A percentile compares a stretch with the other conserved stretches of the same genome.
phyloP scores from a whole-genome alignment of 2,113 vertebrate species.

The Okapia johnstoni region DNA sequence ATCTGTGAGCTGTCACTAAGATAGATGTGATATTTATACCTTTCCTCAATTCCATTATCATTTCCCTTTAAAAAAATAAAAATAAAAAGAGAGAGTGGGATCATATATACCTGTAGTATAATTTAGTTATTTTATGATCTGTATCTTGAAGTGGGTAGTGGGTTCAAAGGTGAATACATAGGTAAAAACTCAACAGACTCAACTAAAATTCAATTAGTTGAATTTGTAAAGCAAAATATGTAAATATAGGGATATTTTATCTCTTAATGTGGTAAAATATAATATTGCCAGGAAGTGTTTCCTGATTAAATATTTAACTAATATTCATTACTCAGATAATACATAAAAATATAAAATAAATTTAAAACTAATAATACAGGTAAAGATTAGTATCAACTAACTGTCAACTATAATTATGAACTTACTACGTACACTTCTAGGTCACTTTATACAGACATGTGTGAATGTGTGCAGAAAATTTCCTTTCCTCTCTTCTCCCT shows the following conservation, averaged over 20 bases:
- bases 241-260: neutral
- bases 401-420: neutral
- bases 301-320: neutral
- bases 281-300: neutral
- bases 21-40: neutral
- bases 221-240: neutral
- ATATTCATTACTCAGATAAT: neutral
- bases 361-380: neutral
- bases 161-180: neutral
- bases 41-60: neutral
- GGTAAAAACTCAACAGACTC: neutral
- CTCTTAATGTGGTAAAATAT: neutral
- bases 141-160: neutral
- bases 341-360: neutral
- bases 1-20: neutral
- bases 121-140: neutral
- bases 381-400: neutral
- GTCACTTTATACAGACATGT: neutral
- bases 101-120: neutral
- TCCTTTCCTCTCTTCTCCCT: neutral
- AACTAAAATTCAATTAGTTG: neutral
- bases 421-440: neutral
- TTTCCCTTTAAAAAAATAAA: neutral
- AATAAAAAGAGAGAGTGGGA: neutral
- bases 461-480: neutral